Conservation (phyloP, 1,140 invertebrate species). For the Pseudomyrmex gracilis region DNA sequence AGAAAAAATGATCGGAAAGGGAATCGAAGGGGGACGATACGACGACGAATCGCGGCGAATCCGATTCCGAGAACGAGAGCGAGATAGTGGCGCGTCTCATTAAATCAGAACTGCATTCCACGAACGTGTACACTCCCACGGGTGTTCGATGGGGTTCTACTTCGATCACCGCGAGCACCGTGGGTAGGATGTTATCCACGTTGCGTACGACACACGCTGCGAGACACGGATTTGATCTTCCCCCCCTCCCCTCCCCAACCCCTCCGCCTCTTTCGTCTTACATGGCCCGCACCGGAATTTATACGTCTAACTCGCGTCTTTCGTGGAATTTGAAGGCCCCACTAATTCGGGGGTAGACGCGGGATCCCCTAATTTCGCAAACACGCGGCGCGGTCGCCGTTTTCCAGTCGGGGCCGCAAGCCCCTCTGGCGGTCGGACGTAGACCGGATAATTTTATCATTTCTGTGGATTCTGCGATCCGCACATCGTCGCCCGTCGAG, state of each 20-base stretch:
- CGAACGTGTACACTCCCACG: constrained; percentile 85
- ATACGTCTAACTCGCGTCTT: constrained; percentile 78
- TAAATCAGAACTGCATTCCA: constrained; percentile 86
- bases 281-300: constrained; percentile 72
- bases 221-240: constrained; percentile 79
- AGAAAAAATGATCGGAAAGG: neutral
- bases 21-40: neutral
- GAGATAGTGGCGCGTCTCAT: constrained; percentile 82
- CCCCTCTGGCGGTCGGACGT: neutral
- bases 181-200: constrained; percentile 80
- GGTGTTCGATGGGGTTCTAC: constrained; percentile 84
- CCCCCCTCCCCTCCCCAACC: constrained; percentile 43
- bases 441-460: constrained; percentile 16
- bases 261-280: constrained; percentile 36
- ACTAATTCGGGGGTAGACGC: constrained; percentile 56
- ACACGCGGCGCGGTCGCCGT: constrained; percentile 1
- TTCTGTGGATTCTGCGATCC: constrained; percentile 20
- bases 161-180: constrained; percentile 83
- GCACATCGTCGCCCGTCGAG: neutral
- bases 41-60: constrained; percentile 49
- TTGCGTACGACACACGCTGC: constrained; percentile 84
- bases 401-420: neutral
- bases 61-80: constrained; percentile 72
- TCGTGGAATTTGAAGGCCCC: constrained; percentile 72
- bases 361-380: constrained; percentile 49